Base-by-base conservation (phyloP, 2,113 vertebrate genomes). In the Smithornis capensis region DNA sequence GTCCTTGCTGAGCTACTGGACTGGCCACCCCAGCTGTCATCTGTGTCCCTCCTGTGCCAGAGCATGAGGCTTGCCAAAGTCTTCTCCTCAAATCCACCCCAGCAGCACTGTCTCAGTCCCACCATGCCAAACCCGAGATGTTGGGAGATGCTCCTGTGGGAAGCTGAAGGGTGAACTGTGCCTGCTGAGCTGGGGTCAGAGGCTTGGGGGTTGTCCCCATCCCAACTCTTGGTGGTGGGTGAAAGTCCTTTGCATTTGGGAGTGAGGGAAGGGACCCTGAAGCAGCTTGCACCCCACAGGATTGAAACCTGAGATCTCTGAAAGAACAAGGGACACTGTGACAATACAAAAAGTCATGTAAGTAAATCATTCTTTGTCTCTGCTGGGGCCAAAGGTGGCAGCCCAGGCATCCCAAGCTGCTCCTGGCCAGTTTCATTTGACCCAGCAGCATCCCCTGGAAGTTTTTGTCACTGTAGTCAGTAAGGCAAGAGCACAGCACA, bases 341-440 rank as follows among this genome's bases (percentile, higher is more conserved):
- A 16, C 19, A 74, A 40, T 10, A 56, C 28, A 56, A 45, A 78
- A 85, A 40, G 35, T 62, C 37, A 31, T 0, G 2, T 33, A 31
- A 37, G 57, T 16, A 8, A 33, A 70, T 19, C 18, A 23, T 74
- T 57, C 21, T 67, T 42, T 38, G 12, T 71, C 29, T 44, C 33
- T 2, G 1, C 33, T 60, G 74, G 75, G 78, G 75, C 44, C 49
- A 37, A 28, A 90, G 33, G 19, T 84, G 56, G 40, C 64, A 95
- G 37, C 47, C 22, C 40, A 69, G 22, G 24, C 18, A 29, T 42
- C n/a, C 49, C 57, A 28, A 44, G 42, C 52, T 71, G 57, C 70
- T 87, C 35, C 49, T 0, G 1, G 52, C 21, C 0, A 0, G 40
- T 87, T 94, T 44, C 24, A 29, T 33, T 47, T 0, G 0, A 12